Evolutionary conservation across 2,797 vertebrate species (phyloP), one percentile per base, ranked within the genome.

Genomic region (Girardinus metallicus): DNA sequence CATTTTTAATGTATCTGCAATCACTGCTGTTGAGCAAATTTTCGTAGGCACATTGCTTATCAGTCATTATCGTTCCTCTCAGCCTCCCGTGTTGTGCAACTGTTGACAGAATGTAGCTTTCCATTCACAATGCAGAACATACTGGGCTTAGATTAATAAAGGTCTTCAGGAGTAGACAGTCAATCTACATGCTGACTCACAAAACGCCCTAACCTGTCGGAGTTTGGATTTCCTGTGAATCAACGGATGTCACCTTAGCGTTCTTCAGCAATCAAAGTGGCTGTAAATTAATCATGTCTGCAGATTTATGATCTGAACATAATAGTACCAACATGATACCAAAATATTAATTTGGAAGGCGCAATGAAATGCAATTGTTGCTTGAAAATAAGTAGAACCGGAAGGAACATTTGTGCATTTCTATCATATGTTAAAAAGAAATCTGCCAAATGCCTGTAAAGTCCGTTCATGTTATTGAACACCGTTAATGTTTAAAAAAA

Each of bases 91-190:
- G 3, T 86, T 74, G 44, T 4, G 60, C 70, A 88, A 90, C 74
- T 55, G 4, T 41, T 47, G 21, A 68, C 6, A 53, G 57, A 71
- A 68, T 62, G 81, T 84, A 78, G 55, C 6, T 88, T 90, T 83
- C 76, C 77, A 81, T 26, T 5, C 15, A 44, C 15, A 36, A 1
- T 26, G 13, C 62, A 78, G 51, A 18, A 46, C 2, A 66, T 36
- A 43, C 26, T 29, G 23, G n/a, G 16, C 0, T 5, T 36, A 18
- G 1, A 41, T 71, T 53, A 34, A 60, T 47, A 43, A 5, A 57
- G 9, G 77, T 2, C 29, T 12, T 6, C 7, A 10, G 34, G 23
- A 34, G 76, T 62, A 71, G n/a, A 57, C 0, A 88, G 86, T 31
- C 23, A 87, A 74, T 74, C 64, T 41, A 70, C 1, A 70, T 36